Evolutionary conservation across 1,140 invertebrate genomes (phyloP).

Genomic region (Ostrea denselamellosa): DNA sequence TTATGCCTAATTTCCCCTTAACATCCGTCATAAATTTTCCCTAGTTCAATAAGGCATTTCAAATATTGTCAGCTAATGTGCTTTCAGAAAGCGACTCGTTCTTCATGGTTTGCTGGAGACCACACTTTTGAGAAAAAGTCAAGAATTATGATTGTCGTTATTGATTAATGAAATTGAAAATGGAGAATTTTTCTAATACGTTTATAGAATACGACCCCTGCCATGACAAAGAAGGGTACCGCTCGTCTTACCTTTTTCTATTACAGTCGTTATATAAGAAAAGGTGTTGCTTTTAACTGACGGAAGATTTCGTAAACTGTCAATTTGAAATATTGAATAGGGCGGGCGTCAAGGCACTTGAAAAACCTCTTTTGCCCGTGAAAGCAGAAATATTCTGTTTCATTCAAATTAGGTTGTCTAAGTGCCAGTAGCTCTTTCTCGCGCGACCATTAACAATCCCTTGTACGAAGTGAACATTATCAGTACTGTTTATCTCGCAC

Average conservation of each 20-base stretch:
- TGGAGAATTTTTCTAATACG: not conserved
- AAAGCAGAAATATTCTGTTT: slow-evolving; percentile 35
- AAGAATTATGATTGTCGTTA: slow-evolving; percentile 17
- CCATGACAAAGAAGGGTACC: not conserved
- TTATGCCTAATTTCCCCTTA: not conserved
- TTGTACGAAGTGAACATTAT: slow-evolving; percentile 30
- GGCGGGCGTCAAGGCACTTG: slow-evolving; percentile 8
- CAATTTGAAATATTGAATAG: slow-evolving; percentile 34
- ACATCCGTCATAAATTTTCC: slow-evolving; percentile 6
- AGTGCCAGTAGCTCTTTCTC: slow-evolving; percentile 20
- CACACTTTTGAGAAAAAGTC: slow-evolving; percentile 26
- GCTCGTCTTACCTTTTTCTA: not conserved
- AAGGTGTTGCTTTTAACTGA: slow-evolving; percentile 18
- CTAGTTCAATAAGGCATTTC: not conserved
- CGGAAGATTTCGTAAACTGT: slow-evolving; percentile 12
- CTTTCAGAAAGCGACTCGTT: not conserved
- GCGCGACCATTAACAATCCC: slow-evolving; percentile 19
- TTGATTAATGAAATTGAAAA: slow-evolving; percentile 18
- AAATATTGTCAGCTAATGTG: not conserved
- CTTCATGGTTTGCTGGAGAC: not conserved
- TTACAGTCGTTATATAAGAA: not conserved
- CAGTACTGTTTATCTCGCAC: slow-evolving; percentile 16
- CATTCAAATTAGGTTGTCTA: slow-evolving; percentile 33
- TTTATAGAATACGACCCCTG: not conserved
- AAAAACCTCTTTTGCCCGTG: not conserved